These are phyloP conservation scores for Pelobates fuscus DNA, from an alignment of 2,113 vertebrate species.

Conservation along the genomic window DNA sequence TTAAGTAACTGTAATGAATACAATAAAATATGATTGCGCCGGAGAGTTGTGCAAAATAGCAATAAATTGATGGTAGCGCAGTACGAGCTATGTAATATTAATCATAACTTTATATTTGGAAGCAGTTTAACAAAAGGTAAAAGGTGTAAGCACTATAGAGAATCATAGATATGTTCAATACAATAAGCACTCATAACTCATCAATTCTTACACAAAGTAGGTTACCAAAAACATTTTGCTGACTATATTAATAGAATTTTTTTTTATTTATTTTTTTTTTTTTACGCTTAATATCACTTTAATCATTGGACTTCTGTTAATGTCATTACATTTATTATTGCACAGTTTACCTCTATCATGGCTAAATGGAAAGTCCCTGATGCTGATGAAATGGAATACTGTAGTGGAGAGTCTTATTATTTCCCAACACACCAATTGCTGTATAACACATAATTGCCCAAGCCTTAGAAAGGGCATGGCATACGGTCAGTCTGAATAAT, in stretches of 20 bases:
- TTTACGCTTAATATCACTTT: too few species aligned
- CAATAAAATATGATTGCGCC: conserved; percentile 42
- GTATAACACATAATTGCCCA: too few species aligned
- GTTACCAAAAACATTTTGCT: not conserved
- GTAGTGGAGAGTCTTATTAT: too few species aligned
- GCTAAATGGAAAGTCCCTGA: too few species aligned
- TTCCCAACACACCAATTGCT: too few species aligned
- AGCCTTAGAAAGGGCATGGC: too few species aligned
- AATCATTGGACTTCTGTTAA: too few species aligned
- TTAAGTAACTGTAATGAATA: conserved; percentile 44
- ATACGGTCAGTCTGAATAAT: too few species aligned
- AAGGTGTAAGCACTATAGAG: too few species aligned
- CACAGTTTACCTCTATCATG: too few species aligned
- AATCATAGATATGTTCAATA: conserved; percentile 11
- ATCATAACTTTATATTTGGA: conserved; percentile 41
- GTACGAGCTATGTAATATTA: conserved; percentile 29
- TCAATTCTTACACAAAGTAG: not conserved
- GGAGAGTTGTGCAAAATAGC: conserved; percentile 25
- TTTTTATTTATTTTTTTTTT: not conserved
- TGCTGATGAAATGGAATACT: too few species aligned
- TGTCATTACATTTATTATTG: too few species aligned
- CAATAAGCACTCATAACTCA: not conserved
- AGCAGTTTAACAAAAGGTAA: conserved; percentile 28
- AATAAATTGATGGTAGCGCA: conserved; percentile 25
- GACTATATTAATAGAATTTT: not conserved